phyloP scores from a whole-genome alignment of 2,888 invertebrate genomes.

The Cheilosia pagana region DNA sequence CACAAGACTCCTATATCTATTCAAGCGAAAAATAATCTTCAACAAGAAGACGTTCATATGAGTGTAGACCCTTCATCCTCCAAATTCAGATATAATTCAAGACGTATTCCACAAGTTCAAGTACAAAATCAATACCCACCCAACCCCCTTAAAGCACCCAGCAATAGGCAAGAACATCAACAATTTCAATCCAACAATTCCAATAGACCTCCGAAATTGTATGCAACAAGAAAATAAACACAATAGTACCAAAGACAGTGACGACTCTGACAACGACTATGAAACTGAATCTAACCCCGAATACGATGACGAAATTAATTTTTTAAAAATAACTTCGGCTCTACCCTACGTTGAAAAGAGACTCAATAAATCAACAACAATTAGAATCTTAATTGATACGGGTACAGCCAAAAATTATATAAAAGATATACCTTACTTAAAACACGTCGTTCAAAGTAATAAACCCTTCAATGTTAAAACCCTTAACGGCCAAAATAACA shows the following conservation, averaged over 20 bases:
- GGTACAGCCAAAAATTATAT: background rate
- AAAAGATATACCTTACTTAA: too few species aligned
- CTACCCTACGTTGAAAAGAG: background rate
- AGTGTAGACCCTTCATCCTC: too few species aligned
- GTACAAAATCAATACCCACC: background rate
- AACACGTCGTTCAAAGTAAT: too few species aligned
- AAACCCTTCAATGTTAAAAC: too few species aligned
- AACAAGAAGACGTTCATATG: too few species aligned
- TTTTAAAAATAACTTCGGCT: background rate
- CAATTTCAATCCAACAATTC: background rate
- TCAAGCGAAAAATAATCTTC: too few species aligned
- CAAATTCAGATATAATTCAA: too few species aligned
- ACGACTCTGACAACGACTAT: too few species aligned
- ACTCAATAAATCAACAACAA: background rate
- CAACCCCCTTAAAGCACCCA: background rate
- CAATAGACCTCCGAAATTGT: background rate
- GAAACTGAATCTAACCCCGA: background rate
- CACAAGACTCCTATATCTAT: too few species aligned
- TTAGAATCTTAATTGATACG: background rate
- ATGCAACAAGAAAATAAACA: background rate
- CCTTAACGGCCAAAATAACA: too few species aligned
- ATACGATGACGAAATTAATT: background rate
- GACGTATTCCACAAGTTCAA: too few species aligned
- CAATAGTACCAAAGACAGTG: background rate
- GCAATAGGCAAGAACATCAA: background rate